These are phyloP conservation scores for Sinocyclocheilus grahami DNA, from an alignment of 2,113 vertebrate species.

Conservation along the genomic window DNA sequence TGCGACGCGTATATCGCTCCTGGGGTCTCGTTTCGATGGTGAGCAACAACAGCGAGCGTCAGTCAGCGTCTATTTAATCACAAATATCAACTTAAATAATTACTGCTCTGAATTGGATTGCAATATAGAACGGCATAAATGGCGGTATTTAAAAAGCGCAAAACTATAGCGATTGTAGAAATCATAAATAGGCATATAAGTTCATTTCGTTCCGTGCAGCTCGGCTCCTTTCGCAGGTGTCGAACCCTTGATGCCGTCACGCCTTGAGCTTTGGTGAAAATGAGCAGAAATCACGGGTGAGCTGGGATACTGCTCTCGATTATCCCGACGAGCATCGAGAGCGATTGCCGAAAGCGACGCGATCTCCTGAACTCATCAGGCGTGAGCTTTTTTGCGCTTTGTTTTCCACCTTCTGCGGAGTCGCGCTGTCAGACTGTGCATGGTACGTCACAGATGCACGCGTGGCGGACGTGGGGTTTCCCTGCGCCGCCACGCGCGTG, in stretches of 20 bases:
- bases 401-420: slow-evolving; percentile 46
- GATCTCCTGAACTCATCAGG: slow-evolving; percentile 22
- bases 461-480: slow-evolving; percentile 63
- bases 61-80: neutral
- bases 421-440: slow-evolving; percentile 48
- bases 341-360: no score
- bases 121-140: neutral
- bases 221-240: slow-evolving; percentile 6
- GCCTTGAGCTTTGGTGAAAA: neutral
- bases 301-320: neutral
- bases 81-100: no score
- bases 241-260: slow-evolving; percentile 3
- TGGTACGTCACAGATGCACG: slow-evolving; percentile 58
- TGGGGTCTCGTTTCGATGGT: slow-evolving; percentile 62
- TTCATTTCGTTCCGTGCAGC: neutral
- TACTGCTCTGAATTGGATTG: neutral
- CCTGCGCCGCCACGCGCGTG: slow-evolving; percentile 49
- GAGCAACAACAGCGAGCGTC: slow-evolving; percentile 49
- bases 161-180: neutral
- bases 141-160: neutral
- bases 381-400: slow-evolving; percentile 16
- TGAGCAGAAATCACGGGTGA: neutral
- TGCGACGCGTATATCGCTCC: slow-evolving; percentile 36
- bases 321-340: neutral
- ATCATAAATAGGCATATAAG: neutral